Evolutionary conservation across 92 coral and sea anemone genomes (phyloP), one percentile per base, ranked within the genome.

Genomic region (Anthopleura xanthogrammica): DNA sequence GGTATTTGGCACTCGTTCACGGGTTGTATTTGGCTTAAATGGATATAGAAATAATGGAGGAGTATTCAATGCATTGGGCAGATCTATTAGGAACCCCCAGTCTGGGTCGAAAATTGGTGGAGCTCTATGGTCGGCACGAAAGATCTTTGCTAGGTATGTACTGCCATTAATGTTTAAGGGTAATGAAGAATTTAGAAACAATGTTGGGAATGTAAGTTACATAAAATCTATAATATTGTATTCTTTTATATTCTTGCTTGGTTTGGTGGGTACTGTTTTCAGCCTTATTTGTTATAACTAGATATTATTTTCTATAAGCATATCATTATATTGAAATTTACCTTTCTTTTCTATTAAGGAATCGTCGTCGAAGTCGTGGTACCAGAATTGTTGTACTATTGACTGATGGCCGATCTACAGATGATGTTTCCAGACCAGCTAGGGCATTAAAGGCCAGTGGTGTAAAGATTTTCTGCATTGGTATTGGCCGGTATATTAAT

Each of bases 401-500:
- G 76, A 93, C 98, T 12, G 96, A 94, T 78, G 95, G 98, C 22
- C 86, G 83, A 54, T 95, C 98, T 9, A 81, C 82, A 81, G 98
- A 95, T 88, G 89, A 88, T 57, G 94, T 93, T 16, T 79, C 88
- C 19, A 83, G 89, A 23, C 98, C 98, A 48, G 86, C 98, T 22
- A 88, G 86, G 41, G 77, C 82, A 11, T 78, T 93, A 23, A 91
- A 87, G 80, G 87, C 83, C 10, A 83, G 84, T 41, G 88, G 91
- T n/a, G 88, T 93, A 4, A 82, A 90, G 72, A 83, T 91, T 29
- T 93, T 88, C 66, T 65, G 79, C 58, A 82, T 93, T 36, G 98
- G 95, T 43, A 90, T 89, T 82, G 98, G 98, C 72, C 87, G 98
- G 22, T 93, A 93, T 81, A 92, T 91, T 79, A 85, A 91, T 65